phyloP scores from a whole-genome alignment of 1,140 invertebrate genomes.

The Samia ricini region DNA sequence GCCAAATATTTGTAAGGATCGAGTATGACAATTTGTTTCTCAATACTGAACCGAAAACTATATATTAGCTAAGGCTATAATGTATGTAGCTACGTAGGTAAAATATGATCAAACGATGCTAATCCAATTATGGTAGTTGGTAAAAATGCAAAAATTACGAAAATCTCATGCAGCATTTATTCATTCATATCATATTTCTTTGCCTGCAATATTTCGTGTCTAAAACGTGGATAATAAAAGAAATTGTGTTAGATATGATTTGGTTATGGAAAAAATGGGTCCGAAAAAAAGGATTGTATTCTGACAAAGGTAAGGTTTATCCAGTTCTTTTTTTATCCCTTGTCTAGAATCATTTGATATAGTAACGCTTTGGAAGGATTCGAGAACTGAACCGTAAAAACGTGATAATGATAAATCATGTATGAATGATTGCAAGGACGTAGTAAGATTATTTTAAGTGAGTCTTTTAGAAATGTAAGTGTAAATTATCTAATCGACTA shows the following conservation, averaged over 20 bases:
- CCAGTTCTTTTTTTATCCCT: slow-evolving; percentile 13
- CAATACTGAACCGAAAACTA: too few relatives aligned
- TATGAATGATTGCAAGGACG: background rate
- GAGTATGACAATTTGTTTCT: too few relatives aligned
- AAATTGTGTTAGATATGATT: background rate
- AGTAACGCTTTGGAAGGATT: slow-evolving; percentile 14
- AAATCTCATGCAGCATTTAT: too few relatives aligned
- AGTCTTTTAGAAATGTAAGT: background rate
- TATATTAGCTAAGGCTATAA: too few relatives aligned
- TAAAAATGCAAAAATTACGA: background rate
- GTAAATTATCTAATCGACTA: too few relatives aligned
- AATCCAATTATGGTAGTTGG: too few relatives aligned
- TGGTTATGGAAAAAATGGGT: background rate
- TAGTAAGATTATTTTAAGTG: background rate
- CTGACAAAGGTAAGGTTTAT: slow-evolving; percentile 10
- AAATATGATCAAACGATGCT: too few relatives aligned
- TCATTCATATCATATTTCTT: too few relatives aligned
- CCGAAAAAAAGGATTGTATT: background rate
- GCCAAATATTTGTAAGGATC: too few relatives aligned
- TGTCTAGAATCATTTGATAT: slow-evolving; percentile 22
- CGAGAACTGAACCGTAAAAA: slow-evolving; percentile 23
- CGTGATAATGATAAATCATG: slow-evolving; percentile 19
- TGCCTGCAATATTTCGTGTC: background rate
- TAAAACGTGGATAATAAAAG: background rate
- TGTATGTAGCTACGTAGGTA: too few relatives aligned